phyloP scores from a whole-genome alignment of 2,888 invertebrate genomes.

The Cremastobaeus sp. region DNA sequence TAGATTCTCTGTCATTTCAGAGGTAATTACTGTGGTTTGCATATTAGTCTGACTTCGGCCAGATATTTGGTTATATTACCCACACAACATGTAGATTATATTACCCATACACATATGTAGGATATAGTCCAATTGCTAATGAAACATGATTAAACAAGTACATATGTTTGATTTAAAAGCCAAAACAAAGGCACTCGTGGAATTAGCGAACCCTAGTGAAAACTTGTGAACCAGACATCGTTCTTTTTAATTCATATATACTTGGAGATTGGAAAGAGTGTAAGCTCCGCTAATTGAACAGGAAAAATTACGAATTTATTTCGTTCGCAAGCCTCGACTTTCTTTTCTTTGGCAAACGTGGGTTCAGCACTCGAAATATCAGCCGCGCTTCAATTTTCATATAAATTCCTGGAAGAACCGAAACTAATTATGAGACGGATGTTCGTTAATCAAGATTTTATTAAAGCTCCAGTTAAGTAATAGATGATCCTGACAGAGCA shows the following conservation, averaged over 20 bases:
- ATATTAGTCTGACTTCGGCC: slow-evolving; percentile 20
- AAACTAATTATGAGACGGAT: not conserved
- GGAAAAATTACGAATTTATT: too few relatives aligned
- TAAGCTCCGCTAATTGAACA: too few relatives aligned
- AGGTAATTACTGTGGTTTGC: slow-evolving; percentile 30
- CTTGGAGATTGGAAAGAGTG: too few relatives aligned
- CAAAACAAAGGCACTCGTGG: too few relatives aligned
- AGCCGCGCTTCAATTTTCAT: not conserved
- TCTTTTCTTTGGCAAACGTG: not conserved
- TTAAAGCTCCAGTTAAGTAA: slow-evolving; percentile 6
- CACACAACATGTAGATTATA: not conserved
- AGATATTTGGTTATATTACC: slow-evolving; percentile 14
- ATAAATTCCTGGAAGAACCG: slow-evolving; percentile 10
- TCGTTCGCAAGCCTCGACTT: too few relatives aligned
- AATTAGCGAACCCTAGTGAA: too few relatives aligned
- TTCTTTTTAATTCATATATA: too few relatives aligned
- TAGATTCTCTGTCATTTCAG: slow-evolving; percentile 14
- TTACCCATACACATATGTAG: too few relatives aligned
- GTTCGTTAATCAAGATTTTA: slow-evolving; percentile 16
- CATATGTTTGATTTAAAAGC: too few relatives aligned
- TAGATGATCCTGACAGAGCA: not conserved
- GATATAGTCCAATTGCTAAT: too few relatives aligned
- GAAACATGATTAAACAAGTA: too few relatives aligned
- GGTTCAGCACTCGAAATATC: not conserved
- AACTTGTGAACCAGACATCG: too few relatives aligned